Percentiles rank a stretch among this genome's conserved stretches.
These are phyloP conservation scores for Melipona beecheii DNA, from an alignment of 2,888 invertebrate species.

Conservation along the genomic window DNA sequence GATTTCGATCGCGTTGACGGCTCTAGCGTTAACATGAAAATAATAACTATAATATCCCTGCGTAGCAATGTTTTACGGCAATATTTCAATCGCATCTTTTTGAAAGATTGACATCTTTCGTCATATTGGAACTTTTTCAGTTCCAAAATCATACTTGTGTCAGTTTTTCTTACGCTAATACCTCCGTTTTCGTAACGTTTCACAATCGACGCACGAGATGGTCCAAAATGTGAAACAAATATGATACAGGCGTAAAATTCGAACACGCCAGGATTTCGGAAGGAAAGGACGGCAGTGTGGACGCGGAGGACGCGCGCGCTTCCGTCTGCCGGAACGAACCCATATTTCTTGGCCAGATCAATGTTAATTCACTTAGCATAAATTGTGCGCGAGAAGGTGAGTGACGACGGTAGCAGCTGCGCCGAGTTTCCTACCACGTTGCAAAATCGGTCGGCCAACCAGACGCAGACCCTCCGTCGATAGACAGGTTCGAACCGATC, in stretches of 20 bases:
- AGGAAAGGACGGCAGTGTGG: constrained; percentile 14
- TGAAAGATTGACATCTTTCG: no score
- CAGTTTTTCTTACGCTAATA: no score
- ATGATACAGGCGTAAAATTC: constrained; percentile 42
- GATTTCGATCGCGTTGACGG: not conserved
- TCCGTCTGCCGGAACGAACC: constrained; percentile 45
- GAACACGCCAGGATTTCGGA: constrained; percentile 29
- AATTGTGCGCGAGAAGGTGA: constrained; percentile 59
- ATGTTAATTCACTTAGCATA: constrained; percentile 71
- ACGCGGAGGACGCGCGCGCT: not conserved
- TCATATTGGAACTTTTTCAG: no score
- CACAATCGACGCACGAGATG: constrained; percentile 12
- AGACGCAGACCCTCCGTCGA: constrained; percentile 49
- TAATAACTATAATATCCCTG: not conserved
- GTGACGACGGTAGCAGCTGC: constrained; percentile 64
- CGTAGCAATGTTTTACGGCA: no score
- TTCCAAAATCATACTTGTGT: no score
- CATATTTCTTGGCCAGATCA: constrained; percentile 63
- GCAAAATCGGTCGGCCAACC: constrained; percentile 52
- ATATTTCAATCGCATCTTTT: no score
- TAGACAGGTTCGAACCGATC: constrained; percentile 18
- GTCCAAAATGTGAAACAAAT: not conserved
- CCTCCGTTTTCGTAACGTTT: constrained; percentile 25
- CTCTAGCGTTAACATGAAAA: not conserved
- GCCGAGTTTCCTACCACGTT: constrained; percentile 55